Evolutionary conservation across 2,888 invertebrate species (phyloP).

Genomic region (Euzophera pinguis): DNA sequence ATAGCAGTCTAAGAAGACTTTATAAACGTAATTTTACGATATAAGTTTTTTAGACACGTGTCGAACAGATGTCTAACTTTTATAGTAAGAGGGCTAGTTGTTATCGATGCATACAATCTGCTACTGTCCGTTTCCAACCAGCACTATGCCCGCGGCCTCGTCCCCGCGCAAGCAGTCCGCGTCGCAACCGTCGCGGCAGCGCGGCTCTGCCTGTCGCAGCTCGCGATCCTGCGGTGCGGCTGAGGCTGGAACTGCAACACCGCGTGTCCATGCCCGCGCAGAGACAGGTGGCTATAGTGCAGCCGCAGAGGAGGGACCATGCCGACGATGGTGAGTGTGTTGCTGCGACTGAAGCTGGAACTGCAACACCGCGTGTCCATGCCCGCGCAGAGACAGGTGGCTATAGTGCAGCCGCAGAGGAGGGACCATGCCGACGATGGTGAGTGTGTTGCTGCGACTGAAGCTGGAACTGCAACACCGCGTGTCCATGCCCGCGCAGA

Average conservation of each 20-base stretch:
- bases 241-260: constrained; percentile 38
- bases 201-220: constrained; percentile 17
- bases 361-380: constrained; percentile 44
- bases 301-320: constrained; percentile 66
- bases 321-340: too few species aligned
- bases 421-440: too few species aligned
- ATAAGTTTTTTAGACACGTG: too few species aligned
- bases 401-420: constrained; percentile 69
- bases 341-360: constrained; percentile 38
- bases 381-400: constrained; percentile 60
- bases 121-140: background rate
- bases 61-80: too few species aligned
- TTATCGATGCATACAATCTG: too few species aligned
- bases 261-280: constrained; percentile 44
- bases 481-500: constrained; percentile 47
- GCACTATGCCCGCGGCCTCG: constrained; percentile 5
- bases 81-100: too few species aligned
- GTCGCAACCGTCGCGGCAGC: constrained; percentile 13
- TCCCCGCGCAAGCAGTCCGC: constrained; percentile 16
- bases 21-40: too few species aligned
- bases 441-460: too few species aligned
- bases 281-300: constrained; percentile 72
- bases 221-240: constrained; percentile 28
- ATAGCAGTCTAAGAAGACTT: too few species aligned
- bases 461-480: constrained; percentile 40